phyloP scores from a whole-genome alignment of 2,113 vertebrate species.

The Amphilophus citrinellus region DNA sequence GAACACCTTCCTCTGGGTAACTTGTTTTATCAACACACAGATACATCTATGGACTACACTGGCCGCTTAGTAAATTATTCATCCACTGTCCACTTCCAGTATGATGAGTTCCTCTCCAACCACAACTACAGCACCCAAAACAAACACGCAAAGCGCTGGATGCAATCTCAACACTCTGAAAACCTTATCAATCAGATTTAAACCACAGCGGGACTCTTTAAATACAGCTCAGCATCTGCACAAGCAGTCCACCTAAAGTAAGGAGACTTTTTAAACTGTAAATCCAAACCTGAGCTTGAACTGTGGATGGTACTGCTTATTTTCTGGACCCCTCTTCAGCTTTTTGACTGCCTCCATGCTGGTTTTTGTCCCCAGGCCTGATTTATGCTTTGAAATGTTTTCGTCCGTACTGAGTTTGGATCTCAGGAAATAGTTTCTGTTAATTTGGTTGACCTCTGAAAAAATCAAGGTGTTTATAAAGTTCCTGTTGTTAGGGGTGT shows the following conservation, averaged over 20 bases:
- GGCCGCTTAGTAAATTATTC: neutral
- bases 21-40: conserved; percentile 19
- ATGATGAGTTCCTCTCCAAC: conserved; percentile 4
- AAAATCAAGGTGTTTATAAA: conserved; percentile 48
- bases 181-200: neutral
- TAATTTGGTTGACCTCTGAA: conserved; percentile 54
- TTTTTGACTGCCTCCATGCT: no score
- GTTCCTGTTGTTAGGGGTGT: conserved; percentile 39
- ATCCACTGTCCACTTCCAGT: conserved; percentile 10
- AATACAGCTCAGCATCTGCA: conserved; percentile 25
- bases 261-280: neutral
- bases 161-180: neutral
- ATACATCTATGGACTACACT: neutral
- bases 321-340: accelerated
- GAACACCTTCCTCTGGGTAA: conserved; percentile 30
- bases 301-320: neutral
- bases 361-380: no score
- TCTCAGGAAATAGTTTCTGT: neutral
- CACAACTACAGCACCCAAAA: neutral
- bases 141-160: neutral
- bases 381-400: neutral
- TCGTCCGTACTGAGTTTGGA: neutral
- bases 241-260: conserved; percentile 18
- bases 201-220: neutral
- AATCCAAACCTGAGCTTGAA: neutral